Base-by-base conservation (phyloP, 2,113 vertebrate genomes). In the Bubalus kerabau region DNA sequence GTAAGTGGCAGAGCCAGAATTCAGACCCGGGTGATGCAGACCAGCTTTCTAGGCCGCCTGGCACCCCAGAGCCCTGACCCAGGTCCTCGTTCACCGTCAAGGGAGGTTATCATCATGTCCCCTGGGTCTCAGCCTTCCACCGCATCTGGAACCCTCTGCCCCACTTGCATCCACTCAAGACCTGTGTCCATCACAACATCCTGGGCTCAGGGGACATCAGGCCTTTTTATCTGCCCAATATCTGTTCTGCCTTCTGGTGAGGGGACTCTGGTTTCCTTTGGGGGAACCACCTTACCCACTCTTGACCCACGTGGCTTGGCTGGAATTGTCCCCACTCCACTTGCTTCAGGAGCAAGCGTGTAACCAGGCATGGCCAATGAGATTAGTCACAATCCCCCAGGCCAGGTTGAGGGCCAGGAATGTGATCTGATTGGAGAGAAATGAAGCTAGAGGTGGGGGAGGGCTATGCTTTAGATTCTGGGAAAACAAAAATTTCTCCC, bases 341-440 rank as follows among this genome's bases (percentile, higher is more conserved):
- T 64, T 14, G 74, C 21, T 23, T 62, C 21, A 13, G 26, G 52
- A 80, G 7, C 9, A 60, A 30, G 17, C 43, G 40, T 5, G 50
- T 60, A 82, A 62, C 60, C 57, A 88, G 15, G n/a, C 17, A 19
- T 48, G 89, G 60, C 48, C 56, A 76, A 57, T 54, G 89, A 94
- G 23, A 64, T 50, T n/a, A 10, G 19, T 16, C 36, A 6, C 54
- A 85, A 60, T 40, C 40, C 15, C 40, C 48, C 30, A 56, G 74
- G 14, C 24, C 59, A 62, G 64, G 76, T 13, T 6, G 5, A 59
- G 36, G 4, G 23, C 36, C 11, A 62, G 36, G 13, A 50, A 1
- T 43, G 21, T 11, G 71, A 90, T 50, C 48, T 60, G 7, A 91
- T 13, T 57, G 32, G 64, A 86, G 21, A 52, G 87, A 74, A 74